phyloP scores from a whole-genome alignment of 2,888 invertebrate species.

The Flexamia atlantica region DNA sequence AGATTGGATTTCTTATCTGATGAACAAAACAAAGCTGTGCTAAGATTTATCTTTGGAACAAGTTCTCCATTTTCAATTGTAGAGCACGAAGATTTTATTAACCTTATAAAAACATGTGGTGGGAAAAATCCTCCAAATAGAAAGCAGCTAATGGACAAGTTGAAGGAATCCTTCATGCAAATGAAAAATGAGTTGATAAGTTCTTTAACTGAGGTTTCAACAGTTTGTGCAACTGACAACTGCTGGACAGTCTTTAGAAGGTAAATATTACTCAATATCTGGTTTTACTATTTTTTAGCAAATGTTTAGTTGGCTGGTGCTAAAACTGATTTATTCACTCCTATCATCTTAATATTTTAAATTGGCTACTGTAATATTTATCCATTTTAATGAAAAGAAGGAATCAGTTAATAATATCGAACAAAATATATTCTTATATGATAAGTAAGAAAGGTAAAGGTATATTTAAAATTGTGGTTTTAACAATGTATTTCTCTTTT shows the following conservation, averaged over 20 bases:
- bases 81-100: conserved; percentile 21
- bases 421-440: too few relatives aligned
- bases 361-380: not conserved
- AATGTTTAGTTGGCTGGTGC: conserved; percentile 14
- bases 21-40: conserved; percentile 20
- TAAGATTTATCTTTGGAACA: conserved; percentile 49
- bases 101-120: conserved; percentile 33
- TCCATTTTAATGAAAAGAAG: too few relatives aligned
- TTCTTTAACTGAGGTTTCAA: conserved; percentile 43
- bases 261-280: conserved; percentile 10
- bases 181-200: conserved; percentile 17
- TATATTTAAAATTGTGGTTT: too few relatives aligned
- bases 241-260: conserved; percentile 52
- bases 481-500: not conserved
- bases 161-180: conserved; percentile 15
- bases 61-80: conserved; percentile 53
- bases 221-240: conserved; percentile 49
- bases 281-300: not conserved
- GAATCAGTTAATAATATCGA: too few relatives aligned
- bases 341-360: not conserved
- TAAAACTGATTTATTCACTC: conserved; percentile 6
- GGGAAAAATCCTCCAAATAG: conserved; percentile 24
- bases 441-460: too few relatives aligned
- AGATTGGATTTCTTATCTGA: too few relatives aligned
- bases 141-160: conserved; percentile 28